Base-by-base conservation (phyloP, 2,797 vertebrate species). In the Varecia variegata region DNA sequence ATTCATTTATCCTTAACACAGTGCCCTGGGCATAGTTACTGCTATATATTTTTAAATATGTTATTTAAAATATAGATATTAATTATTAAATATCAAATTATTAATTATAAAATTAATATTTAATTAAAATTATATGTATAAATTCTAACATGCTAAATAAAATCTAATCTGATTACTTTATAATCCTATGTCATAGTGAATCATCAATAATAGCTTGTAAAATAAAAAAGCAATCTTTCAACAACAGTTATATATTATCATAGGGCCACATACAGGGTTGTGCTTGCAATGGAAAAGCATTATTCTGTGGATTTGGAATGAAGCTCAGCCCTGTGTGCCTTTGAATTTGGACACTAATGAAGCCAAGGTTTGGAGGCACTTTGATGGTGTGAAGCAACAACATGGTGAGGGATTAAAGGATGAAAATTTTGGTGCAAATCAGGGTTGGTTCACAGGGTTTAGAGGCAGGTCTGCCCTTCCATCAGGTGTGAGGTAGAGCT, bases 271-370 rank as follows among this genome's bases (percentile, higher is more conserved):
- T 65, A 35, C 3, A 54, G 47, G 71, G 82, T 60, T 65, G 52
- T 45, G 18, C 17, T n/a, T 93, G 12, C 30, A 58, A 76, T 77
- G 58, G 83, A 70, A 93, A 92, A 79, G 15, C 38, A 71, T 94
- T 90, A 73, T 90, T 96, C 54, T 93, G 38, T 93, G 92, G 35
- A 87, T 96, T 92, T 95, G 90, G 43, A 84, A 77, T 83, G 40
- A 96, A 80, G 13, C 21, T 94, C 17, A 88, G 70, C 18, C 21
- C 40, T 50, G 38, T 67, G 17, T 93, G 21, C 71, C 77, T 91
- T 90, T 97, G 83, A 88, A 85, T 95, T 58, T 93, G 82, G 54
- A 38, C 86, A 95, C 50, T 77, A 38, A 27, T 60, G 13, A 96
- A 94, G 90, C 38, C 47, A 95, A 92, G 18, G 9, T 76, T 93